Percentiles rank a stretch among this genome's conserved stretches.
These are phyloP conservation scores for Elegia similella DNA, from an alignment of 2,888 invertebrate genomes.

Conservation along the genomic window DNA sequence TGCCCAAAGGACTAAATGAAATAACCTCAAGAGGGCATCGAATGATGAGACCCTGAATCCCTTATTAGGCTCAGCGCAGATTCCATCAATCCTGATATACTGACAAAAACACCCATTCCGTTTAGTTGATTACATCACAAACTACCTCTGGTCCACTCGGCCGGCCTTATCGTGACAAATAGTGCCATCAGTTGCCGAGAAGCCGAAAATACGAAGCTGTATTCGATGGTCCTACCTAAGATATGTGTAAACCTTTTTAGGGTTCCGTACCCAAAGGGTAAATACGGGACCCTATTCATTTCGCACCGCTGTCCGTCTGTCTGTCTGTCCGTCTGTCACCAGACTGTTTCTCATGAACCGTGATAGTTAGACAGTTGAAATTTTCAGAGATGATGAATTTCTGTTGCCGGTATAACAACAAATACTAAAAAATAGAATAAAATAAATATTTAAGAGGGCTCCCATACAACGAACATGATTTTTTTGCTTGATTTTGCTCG, in stretches of 20 bases:
- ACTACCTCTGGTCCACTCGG: conserved; percentile 14
- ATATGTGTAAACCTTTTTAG: not conserved
- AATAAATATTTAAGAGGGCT: too few relatives aligned
- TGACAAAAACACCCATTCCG: conserved; percentile 14
- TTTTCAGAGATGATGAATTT: too few relatives aligned
- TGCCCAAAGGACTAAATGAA: not conserved
- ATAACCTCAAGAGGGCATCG: not conserved
- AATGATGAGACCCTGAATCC: conserved; percentile 6
- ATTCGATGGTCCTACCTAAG: not conserved
- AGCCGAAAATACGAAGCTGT: conserved; percentile 5
- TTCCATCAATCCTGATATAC: conserved; percentile 13
- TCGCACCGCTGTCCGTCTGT: too few relatives aligned
- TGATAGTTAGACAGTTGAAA: too few relatives aligned
- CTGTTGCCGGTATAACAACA: too few relatives aligned
- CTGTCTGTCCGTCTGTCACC: too few relatives aligned
- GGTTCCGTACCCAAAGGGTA: too few relatives aligned
- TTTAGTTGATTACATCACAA: conserved; percentile 14
- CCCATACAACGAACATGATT: too few relatives aligned
- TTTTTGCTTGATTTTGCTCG: too few relatives aligned
- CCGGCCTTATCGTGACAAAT: conserved; percentile 17
- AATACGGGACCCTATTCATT: too few relatives aligned
- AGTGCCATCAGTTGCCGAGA: conserved; percentile 13
- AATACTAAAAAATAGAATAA: too few relatives aligned
- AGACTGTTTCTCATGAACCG: too few relatives aligned
- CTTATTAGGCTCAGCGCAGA: conserved; percentile 2